These are phyloP conservation scores for Microplitis mediator DNA, from an alignment of 1,140 invertebrate genomes.

Conservation along the genomic window DNA sequence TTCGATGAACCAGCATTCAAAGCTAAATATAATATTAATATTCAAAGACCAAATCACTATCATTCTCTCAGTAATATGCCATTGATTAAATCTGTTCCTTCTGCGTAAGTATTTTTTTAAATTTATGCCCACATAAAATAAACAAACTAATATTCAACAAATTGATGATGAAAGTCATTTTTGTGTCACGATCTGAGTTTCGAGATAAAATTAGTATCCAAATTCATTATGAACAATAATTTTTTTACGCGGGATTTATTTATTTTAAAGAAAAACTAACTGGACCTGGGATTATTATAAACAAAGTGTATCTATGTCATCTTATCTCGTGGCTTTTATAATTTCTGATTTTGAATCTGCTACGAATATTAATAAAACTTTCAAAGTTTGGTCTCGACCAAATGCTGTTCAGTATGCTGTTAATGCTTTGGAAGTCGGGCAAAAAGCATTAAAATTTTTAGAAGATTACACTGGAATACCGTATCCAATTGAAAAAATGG, in stretches of 20 bases:
- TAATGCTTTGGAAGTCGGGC: conserved; percentile 81
- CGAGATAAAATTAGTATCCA: too few relatives aligned
- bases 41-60: conserved; percentile 76
- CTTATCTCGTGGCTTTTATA: conserved; percentile 90
- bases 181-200: too few relatives aligned
- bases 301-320: conserved; percentile 88
- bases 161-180: too few relatives aligned
- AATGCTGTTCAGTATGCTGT: conserved; percentile 81
- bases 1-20: conserved; percentile 93
- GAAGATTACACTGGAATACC: conserved; percentile 86
- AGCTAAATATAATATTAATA: conserved; percentile 80
- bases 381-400: conserved; percentile 80
- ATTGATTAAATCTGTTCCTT: conserved; percentile 49
- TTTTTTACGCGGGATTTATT: too few relatives aligned
- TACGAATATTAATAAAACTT: conserved; percentile 61
- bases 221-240: too few relatives aligned
- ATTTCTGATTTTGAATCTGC: conserved; percentile 83
- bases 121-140: too few relatives aligned
- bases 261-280: conserved; percentile 54
- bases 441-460: conserved; percentile 79
- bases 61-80: conserved; percentile 81
- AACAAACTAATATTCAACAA: too few relatives aligned
- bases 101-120: conserved; percentile 60
- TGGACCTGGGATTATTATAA: conserved; percentile 84
- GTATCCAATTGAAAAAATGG: conserved; percentile 83